Base-by-base conservation (phyloP, 2,797 vertebrate species). In the Synanceia verrucosa region DNA sequence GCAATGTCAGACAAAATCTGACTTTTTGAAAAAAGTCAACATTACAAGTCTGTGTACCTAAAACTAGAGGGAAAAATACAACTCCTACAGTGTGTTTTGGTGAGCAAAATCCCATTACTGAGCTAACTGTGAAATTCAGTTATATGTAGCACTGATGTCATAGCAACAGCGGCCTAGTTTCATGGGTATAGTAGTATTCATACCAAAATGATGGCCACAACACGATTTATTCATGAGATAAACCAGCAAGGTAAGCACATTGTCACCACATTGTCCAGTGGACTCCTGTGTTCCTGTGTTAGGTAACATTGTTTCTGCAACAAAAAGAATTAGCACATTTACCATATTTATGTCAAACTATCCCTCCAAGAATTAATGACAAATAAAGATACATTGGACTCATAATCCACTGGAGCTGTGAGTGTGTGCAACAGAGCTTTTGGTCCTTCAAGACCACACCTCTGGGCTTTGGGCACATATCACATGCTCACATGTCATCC, bases 401-500 rank as follows among this genome's bases (percentile, higher is more conserved):
- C 34, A 43, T n/a, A 39, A 26, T 14, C 8, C 21, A 4, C n/a
- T 63, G 31, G 56, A 48, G 21, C 11, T 21, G 21, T 16, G n/a
- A n/a, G 18, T 9, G 39, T n/a, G 9, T 62, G 28, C 39, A 48
- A 23, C 41, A 73, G 41, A 67, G 51, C 39, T 28, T 57, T 13
- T 60, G 31, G 24, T 23, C 3, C 43, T 44, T 46, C 23, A 28
- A 50, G 26, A 47, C 23, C 37, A 14, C 23, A 36, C 57, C 78
- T 60, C 68, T 46, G 63, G 73, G 78, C 60, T 74, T 70, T 58
- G 51, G 47, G 46, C 70, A 72, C 70, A 41, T 51, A 83, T 82
- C 69, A 82, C 43, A 66, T 67, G 33, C 34, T 80, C 41, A 79
- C 44, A 48, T 52, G 66, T 56, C 64, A 65, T 80, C 75, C 55